phyloP scores from a whole-genome alignment of 2,888 invertebrate genomes.

The Dinocampus coccinellae region DNA sequence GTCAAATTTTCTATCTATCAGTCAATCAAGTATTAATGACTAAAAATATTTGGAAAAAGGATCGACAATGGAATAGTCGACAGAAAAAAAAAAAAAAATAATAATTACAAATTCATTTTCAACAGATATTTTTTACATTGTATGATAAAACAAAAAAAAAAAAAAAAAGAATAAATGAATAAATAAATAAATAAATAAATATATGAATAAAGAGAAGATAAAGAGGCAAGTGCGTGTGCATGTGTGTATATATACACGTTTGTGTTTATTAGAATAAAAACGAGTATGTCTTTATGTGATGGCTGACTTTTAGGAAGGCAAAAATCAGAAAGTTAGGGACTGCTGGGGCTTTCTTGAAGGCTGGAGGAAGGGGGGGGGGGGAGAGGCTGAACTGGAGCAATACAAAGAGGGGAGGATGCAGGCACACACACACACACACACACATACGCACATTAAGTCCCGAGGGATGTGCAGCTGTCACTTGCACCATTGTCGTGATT shows the following conservation, averaged over 20 bases:
- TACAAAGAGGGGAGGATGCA: constrained; percentile 38
- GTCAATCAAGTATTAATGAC: not conserved
- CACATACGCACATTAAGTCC: constrained; percentile 43
- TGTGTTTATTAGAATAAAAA: not conserved
- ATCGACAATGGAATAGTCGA: too few relatives aligned
- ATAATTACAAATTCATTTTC: too few relatives aligned
- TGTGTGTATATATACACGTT: not conserved
- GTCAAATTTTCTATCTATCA: not conserved
- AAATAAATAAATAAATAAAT: too few relatives aligned
- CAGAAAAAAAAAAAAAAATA: too few relatives aligned
- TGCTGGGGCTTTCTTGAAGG: constrained; percentile 49
- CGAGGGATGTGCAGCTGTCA: constrained; percentile 67
- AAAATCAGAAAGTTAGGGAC: constrained; percentile 69
- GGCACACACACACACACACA: constrained; percentile 33
- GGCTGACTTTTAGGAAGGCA: constrained; percentile 69
- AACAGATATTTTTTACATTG: too few relatives aligned
- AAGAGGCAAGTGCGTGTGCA: not conserved
- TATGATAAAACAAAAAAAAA: too few relatives aligned
- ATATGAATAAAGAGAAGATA: not conserved
- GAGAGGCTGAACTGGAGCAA: not conserved
- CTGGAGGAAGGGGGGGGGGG: constrained; percentile 26
- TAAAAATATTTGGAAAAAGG: not conserved
- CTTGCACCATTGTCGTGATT: constrained; percentile 56
- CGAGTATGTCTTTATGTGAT: constrained; percentile 58
- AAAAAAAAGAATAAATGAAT: too few relatives aligned